Base-by-base conservation (phyloP, 2,797 vertebrate species). In the Chelidonichthys spinosus region DNA sequence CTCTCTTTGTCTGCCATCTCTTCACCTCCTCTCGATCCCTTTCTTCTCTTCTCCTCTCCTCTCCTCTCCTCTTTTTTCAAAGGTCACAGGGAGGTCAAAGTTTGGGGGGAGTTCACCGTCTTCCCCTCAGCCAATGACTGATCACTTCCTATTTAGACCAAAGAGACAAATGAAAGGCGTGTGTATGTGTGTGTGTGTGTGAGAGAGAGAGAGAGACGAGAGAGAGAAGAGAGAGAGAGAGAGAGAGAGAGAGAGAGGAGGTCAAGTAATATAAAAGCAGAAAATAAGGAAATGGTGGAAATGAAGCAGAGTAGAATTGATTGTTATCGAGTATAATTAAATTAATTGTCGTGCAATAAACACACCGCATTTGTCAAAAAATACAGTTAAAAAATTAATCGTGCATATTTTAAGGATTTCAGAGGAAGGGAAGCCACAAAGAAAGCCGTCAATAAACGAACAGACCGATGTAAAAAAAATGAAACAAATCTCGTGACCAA, bases 61-160 rank as follows among this genome's bases (percentile, higher is more conserved):
- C 43, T 54, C 33, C 32, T 49, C 43, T 60, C 17, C 47, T 72
- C 56, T 76, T 32, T 36, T 69, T 43, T 76, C 66, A 67, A 39
- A 87, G 86, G 89, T 91, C 82, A 74, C 43, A 0, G 11, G 3
- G 58, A 74, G 83, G 89, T 88, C 79, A 78, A 79, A 84, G 88
- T 85, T 90, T 52, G 37, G 63, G 13, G 47, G 72, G 83, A 91
- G 90, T 91, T 91, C 89, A 79, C 60, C 4, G 56, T 87, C 84
- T 66, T 74, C 79, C 63, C 75, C 71, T 74, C 72, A 79, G 72
- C 81, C 82, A 83, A 65, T 90, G 92, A 93, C 74, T 61, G 83
- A 92, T 92, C 59, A 86, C 85, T 93, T 93, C 90, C 90, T 90
- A 89, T 89, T 92, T 90, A 85, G 70, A 82, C 46, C 40, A 50